Percentiles rank a stretch among this genome's conserved stretches.
These are phyloP conservation scores for Phalloptychus januarius DNA, from an alignment of 2,797 vertebrate species.

Conservation along the genomic window DNA sequence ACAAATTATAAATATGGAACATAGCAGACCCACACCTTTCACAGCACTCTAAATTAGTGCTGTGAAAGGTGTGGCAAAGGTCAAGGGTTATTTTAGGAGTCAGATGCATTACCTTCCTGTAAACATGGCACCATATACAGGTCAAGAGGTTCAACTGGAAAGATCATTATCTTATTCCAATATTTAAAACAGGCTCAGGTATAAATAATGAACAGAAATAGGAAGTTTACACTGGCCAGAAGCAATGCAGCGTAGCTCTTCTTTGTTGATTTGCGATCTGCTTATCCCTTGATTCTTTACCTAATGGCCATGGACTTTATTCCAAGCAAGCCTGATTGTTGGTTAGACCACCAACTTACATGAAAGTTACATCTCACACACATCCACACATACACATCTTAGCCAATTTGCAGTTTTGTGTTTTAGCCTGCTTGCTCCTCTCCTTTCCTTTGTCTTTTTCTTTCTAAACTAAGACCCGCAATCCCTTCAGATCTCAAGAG, in stretches of 20 bases:
- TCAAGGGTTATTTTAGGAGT: constrained; percentile 63
- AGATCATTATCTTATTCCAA: constrained; percentile 52
- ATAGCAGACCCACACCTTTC: constrained; percentile 63
- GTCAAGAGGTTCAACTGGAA: constrained; percentile 67
- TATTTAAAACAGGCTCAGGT: constrained; percentile 33
- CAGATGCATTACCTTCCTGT: constrained; percentile 55
- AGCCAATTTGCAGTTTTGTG: constrained; percentile 77
- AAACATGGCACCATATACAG: constrained; percentile 61
- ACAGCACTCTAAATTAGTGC: constrained; percentile 50
- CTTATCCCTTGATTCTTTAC: constrained; percentile 50
- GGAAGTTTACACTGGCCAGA: constrained; percentile 30
- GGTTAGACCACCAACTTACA: constrained; percentile 58
- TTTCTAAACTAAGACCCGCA: constrained; percentile 76
- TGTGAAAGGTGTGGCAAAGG: constrained; percentile 52
- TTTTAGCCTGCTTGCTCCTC: constrained; percentile 51
- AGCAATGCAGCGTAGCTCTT: constrained; percentile 41
- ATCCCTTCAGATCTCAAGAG: constrained; percentile 82
- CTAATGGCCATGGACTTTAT: constrained; percentile 60
- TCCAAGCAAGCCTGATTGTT: constrained; percentile 67
- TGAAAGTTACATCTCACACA: constrained; percentile 47
- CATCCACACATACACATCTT: constrained; percentile 69
- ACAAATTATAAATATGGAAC: constrained; percentile 78
- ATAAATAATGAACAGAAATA: constrained; percentile 49
- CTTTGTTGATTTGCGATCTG: constrained; percentile 55
- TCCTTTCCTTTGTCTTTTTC: constrained; percentile 59